Percentiles rank a stretch among this genome's conserved stretches.
These are phyloP conservation scores for Amia ocellicauda DNA, from an alignment of 2,113 vertebrate species.

Conservation along the genomic window DNA sequence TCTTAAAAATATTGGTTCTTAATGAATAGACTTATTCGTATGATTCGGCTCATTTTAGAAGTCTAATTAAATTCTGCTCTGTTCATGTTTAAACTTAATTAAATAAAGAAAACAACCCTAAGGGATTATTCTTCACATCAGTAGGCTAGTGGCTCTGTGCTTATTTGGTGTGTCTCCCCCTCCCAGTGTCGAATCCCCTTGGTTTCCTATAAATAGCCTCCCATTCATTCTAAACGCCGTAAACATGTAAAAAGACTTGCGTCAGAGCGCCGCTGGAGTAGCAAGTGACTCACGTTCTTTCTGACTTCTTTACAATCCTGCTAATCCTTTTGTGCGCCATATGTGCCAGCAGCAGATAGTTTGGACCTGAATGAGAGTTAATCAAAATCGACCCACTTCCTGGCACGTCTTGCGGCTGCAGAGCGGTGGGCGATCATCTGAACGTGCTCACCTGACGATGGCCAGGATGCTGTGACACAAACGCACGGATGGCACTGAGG, in stretches of 20 bases:
- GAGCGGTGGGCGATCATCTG: background rate
- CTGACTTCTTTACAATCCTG: slow-evolving; percentile 35
- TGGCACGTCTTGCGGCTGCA: slow-evolving; percentile 23
- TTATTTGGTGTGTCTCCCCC: slow-evolving; percentile 29
- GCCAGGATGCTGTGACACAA: background rate
- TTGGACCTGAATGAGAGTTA: slow-evolving; percentile 48
- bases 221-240: slow-evolving; percentile 23
- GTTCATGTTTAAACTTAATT: no score
- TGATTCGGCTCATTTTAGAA: no score
- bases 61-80: no score
- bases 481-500: background rate
- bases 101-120: no score
- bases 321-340: slow-evolving; percentile 18
- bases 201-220: slow-evolving; percentile 12
- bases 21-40: no score
- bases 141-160: slow-evolving; percentile 37
- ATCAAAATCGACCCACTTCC: slow-evolving; percentile 67
- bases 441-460: background rate
- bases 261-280: slow-evolving; percentile 36
- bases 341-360: background rate
- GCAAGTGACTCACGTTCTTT: slow-evolving; percentile 40
- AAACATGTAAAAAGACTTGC: slow-evolving; percentile 41
- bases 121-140: no score
- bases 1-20: no score
- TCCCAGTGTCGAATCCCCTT: background rate